phyloP scores from a whole-genome alignment of 2,888 invertebrate genomes.

The Stenchaetothrips biformis region DNA sequence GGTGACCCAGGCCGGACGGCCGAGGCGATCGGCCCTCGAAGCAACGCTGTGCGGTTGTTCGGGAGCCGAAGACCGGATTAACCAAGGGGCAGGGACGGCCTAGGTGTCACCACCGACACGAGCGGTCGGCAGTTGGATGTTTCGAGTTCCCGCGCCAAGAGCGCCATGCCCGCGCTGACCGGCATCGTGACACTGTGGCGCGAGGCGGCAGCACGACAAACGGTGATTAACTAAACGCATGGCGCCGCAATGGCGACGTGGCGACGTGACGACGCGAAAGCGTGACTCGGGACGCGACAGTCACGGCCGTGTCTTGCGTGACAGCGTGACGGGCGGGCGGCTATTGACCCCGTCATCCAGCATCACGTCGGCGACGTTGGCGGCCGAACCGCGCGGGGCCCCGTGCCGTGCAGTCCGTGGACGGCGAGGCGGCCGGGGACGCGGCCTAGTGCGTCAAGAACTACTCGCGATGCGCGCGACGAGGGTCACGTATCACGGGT shows the following conservation, averaged over 20 bases:
- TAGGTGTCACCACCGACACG: too few relatives aligned
- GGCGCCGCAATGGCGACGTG: background rate
- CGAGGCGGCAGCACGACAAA: background rate
- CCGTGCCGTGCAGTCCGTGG: background rate
- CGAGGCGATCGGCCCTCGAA: too few relatives aligned
- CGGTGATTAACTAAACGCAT: slow-evolving; percentile 20
- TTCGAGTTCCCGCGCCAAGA: too few relatives aligned
- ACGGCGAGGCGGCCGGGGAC: background rate
- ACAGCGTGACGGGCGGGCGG: background rate
- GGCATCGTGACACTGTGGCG: background rate
- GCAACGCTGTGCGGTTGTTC: too few relatives aligned
- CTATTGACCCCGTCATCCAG: background rate
- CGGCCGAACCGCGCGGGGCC: background rate
- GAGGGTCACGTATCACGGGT: background rate
- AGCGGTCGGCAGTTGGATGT: too few relatives aligned
- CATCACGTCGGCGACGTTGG: background rate
- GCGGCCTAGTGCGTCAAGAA: background rate
- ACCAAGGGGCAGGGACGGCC: too few relatives aligned
- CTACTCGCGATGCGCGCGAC: background rate
- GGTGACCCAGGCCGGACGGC: too few relatives aligned
- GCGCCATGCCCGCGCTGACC: too few relatives aligned
- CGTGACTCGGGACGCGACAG: slow-evolving; percentile 1
- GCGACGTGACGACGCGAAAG: background rate
- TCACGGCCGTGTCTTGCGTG: slow-evolving; percentile 7
- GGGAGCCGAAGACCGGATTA: too few relatives aligned